phyloP scores from a whole-genome alignment of 1,140 invertebrate species.

The Orchesella cincta region DNA sequence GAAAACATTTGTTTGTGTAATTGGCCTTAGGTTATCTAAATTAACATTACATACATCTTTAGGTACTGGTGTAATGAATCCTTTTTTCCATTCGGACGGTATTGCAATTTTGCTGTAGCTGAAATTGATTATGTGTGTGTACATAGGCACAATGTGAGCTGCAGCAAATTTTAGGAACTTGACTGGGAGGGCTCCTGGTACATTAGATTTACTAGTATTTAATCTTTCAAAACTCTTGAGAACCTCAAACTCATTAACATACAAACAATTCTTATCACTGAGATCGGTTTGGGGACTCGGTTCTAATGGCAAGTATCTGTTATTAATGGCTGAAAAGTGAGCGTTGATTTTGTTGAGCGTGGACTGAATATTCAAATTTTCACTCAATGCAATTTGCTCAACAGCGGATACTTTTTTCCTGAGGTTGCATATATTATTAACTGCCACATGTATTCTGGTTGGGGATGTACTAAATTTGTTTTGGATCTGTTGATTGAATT shows the following conservation, averaged over 20 bases:
- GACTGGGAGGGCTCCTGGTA: background rate
- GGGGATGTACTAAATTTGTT: background rate
- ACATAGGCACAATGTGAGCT: background rate
- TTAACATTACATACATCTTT: background rate
- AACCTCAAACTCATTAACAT: background rate
- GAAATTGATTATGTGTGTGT: conserved; percentile 4
- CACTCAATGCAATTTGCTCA: background rate
- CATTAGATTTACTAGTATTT: background rate
- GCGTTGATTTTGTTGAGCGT: conserved; percentile 5
- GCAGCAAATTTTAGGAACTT: conserved; percentile 2
- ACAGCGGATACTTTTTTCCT: background rate
- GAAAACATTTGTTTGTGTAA: conserved; percentile 27
- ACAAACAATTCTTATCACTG: background rate
- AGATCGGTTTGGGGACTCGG: background rate
- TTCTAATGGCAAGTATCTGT: background rate
- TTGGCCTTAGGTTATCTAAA: conserved; percentile 25
- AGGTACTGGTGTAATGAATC: conserved; percentile 6
- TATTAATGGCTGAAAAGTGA: background rate
- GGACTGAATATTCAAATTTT: background rate
- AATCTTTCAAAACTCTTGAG: background rate
- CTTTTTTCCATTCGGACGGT: conserved; percentile 12
- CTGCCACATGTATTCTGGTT: background rate
- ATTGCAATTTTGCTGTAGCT: background rate
- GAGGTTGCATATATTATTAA: background rate
- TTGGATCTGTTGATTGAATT: background rate